Evolutionary conservation across 1,140 invertebrate species (phyloP).

Genomic region (Ctenoplectra terminalis): DNA sequence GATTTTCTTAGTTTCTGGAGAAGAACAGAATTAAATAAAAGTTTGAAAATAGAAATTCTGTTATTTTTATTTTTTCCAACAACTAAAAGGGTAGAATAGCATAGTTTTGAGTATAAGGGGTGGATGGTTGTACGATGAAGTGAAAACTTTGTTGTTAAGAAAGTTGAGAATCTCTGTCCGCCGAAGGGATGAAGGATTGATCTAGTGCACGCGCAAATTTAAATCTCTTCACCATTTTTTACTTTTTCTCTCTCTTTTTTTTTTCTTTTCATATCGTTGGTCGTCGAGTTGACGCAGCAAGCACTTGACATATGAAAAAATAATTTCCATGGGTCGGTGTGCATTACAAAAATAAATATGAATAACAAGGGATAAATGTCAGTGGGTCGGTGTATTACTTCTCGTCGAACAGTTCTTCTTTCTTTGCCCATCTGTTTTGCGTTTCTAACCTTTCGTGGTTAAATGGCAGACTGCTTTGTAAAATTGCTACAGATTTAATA

Average conservation of each 20-base stretch:
- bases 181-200: not conserved
- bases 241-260: not conserved
- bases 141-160: not conserved
- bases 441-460: constrained; percentile 2
- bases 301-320: constrained; percentile 26
- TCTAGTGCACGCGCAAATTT: not conserved
- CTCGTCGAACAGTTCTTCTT: constrained; percentile 17
- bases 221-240: not conserved
- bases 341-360: constrained; percentile 41
- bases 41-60: too few relatives aligned
- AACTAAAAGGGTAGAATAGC: too few relatives aligned
- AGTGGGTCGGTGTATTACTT: constrained; percentile 34
- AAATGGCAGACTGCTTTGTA: not conserved
- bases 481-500: not conserved
- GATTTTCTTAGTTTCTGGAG: too few relatives aligned
- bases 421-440: not conserved
- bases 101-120: too few relatives aligned
- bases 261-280: not conserved
- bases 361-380: constrained; percentile 53
- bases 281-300: not conserved
- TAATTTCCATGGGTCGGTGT: constrained; percentile 11
- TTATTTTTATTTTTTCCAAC: too few relatives aligned
- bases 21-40: too few relatives aligned
- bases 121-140: not conserved
- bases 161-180: not conserved